Evolutionary conservation across 1,140 invertebrate species (phyloP).

Genomic region (Matsumurasca onukii): DNA sequence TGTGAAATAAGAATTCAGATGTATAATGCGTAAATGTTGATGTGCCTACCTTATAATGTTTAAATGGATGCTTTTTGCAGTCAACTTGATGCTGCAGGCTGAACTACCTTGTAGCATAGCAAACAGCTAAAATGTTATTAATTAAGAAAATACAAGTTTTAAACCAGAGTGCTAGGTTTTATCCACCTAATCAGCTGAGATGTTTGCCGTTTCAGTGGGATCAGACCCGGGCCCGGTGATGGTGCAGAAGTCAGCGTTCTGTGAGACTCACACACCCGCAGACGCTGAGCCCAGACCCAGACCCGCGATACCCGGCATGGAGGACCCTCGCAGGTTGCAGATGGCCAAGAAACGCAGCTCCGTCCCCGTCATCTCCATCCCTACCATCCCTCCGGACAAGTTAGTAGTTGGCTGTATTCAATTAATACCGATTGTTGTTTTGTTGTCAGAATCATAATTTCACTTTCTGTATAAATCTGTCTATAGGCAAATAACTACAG

Average conservation of each 20-base stretch:
- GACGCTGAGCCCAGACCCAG: constrained; percentile 57
- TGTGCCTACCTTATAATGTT: too few relatives aligned
- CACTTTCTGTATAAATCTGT: too few relatives aligned
- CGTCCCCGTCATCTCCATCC: constrained; percentile 89
- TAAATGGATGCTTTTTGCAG: too few relatives aligned
- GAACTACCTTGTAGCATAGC: not conserved
- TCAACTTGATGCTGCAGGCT: too few relatives aligned
- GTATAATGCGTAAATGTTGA: too few relatives aligned
- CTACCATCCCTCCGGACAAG: constrained; percentile 87
- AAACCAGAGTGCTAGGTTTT: not conserved
- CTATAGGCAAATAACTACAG: too few relatives aligned
- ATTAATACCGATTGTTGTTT: too few relatives aligned
- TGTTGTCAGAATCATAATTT: too few relatives aligned
- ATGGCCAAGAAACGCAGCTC: constrained; percentile 84
- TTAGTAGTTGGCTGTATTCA: too few relatives aligned
- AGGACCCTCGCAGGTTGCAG: not conserved
- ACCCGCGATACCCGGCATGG: constrained; percentile 7
- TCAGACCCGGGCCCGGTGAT: constrained; percentile 64
- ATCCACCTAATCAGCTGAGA: not conserved
- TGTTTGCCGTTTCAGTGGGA: constrained; percentile 21
- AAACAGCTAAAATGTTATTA: not conserved
- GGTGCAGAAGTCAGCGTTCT: constrained; percentile 95
- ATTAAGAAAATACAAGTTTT: not conserved
- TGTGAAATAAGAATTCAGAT: too few relatives aligned
- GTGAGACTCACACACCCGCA: constrained; percentile 88